Conservation (phyloP, 2,797 vertebrate species). For the Centropyge bicolor region DNA sequence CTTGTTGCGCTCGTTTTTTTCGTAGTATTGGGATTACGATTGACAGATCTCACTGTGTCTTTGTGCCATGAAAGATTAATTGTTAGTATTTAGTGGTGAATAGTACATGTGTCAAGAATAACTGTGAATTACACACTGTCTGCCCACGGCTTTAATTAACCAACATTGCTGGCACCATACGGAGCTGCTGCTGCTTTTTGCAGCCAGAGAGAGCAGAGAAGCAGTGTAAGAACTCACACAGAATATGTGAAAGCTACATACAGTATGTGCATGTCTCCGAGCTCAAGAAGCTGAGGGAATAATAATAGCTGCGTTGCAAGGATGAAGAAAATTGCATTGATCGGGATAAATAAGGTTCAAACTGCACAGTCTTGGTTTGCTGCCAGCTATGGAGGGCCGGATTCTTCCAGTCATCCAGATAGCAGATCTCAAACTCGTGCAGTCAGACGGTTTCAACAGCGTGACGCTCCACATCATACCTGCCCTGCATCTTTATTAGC, state of each 20-base stretch:
- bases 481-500: conserved; percentile 17
- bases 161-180: conserved; percentile 76
- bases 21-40: conserved; percentile 30
- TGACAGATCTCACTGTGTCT: conserved; percentile 73
- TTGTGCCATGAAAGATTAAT: conserved; percentile 83
- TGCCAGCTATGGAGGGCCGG: conserved; percentile 21
- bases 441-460: conserved; percentile 7
- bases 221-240: conserved; percentile 32
- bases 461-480: neutral
- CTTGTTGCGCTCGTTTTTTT: conserved; percentile 47
- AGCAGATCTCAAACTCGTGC: conserved; percentile 17
- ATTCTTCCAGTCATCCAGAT: neutral
- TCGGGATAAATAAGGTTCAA: conserved; percentile 15
- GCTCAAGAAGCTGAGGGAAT: conserved; percentile 18
- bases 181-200: conserved; percentile 66
- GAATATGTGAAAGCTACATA: conserved; percentile 32
- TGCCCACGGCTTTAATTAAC: conserved; percentile 85
- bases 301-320: conserved; percentile 8
- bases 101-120: conserved; percentile 83
- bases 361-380: conserved; percentile 13
- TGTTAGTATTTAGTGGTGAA: conserved; percentile 81
- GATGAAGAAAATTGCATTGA: conserved; percentile 8
- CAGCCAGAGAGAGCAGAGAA: conserved; percentile 54
- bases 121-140: conserved; percentile 85
- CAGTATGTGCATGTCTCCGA: conserved; percentile 33